Percentiles rank a stretch among this genome's conserved stretches.
These are phyloP conservation scores for Helicorthomorpha holstii DNA, from an alignment of 1,140 invertebrate genomes.

Conservation along the genomic window DNA sequence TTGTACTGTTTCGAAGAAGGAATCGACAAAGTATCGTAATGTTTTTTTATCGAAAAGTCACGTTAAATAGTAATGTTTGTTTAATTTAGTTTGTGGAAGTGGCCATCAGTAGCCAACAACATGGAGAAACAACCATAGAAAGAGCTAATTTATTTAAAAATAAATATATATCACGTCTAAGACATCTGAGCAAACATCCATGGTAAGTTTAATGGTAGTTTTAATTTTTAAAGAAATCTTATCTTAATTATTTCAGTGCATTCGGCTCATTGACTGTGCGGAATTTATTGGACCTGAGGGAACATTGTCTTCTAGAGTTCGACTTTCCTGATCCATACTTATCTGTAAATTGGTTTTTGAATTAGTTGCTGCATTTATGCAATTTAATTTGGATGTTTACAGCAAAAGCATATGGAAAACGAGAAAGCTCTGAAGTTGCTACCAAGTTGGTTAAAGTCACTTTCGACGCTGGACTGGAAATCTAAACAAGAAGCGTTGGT, in stretches of 20 bases:
- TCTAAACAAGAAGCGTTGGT: slow-evolving; percentile 37
- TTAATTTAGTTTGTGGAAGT: slow-evolving; percentile 19
- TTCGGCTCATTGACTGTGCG: slow-evolving; percentile 73
- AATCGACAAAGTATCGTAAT: slow-evolving; percentile 28
- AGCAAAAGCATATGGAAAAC: slow-evolving; percentile 52
- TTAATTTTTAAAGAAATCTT: not conserved
- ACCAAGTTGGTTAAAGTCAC: slow-evolving; percentile 26
- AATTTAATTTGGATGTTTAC: slow-evolving; percentile 12
- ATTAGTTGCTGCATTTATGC: slow-evolving; percentile 61
- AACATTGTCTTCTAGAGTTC: slow-evolving; percentile 73
- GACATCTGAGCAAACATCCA: slow-evolving; percentile 57
- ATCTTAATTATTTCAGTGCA: slow-evolving; percentile 36
- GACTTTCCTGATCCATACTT: slow-evolving; percentile 87
- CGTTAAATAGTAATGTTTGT: not conserved
- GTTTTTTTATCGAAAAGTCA: too few species aligned
- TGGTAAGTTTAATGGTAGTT: slow-evolving; percentile 38
- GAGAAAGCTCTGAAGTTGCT: slow-evolving; percentile 39
- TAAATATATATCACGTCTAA: slow-evolving; percentile 62
- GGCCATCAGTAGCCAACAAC: slow-evolving; percentile 56
- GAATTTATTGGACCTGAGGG: slow-evolving; percentile 75
- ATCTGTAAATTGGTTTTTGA: slow-evolving; percentile 46
- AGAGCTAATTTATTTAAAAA: slow-evolving; percentile 65
- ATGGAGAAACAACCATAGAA: slow-evolving; percentile 50
- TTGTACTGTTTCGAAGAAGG: slow-evolving; percentile 72
- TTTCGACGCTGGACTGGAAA: slow-evolving; percentile 36